Base-by-base conservation (phyloP, 1,140 invertebrate genomes). In the Scaptomyza montana region DNA sequence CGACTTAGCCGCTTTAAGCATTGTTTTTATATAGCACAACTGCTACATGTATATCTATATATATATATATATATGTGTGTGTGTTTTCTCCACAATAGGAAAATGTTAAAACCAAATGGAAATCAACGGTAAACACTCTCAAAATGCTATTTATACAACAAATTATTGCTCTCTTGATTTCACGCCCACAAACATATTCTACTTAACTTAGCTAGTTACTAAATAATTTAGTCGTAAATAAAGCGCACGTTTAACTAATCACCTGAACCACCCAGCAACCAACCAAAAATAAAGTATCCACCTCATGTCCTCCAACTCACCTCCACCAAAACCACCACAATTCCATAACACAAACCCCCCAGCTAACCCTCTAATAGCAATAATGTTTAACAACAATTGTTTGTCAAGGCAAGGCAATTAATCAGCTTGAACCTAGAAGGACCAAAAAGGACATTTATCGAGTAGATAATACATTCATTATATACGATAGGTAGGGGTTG, bases 31-130 rank as follows among this genome's bases (percentile, higher is more conserved):
- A n/a, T n/a, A n/a, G 16, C 46, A 25, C 16, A 16, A 16, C 46
- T 19, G 28, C 16, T 25, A 39, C 56, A 33, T 36, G 19, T 43
- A 60, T 19, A 62, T 19, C 43, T 56, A 13, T 30, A 28, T 62
- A 36, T 53, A 28, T 69, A 55, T 13, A 55, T 60, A n/a, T 53
- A 71, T 50, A 61, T 60, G n/a, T 82, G 50, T 82, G 50, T 86
- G 39, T 85, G 72, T 86, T 54, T 77, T 87, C 70, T 86, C 75
- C 78, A 70, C 57, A 80, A 74, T 91, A 91, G 90, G 90, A 91
- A 78, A 90, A 70, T 80, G 77, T 84, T 66, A 91, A 92, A 43
- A 69, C 90, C 71, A 91, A 89, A 85, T 92, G 90, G 90, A 91
- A 91, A 80, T 86, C 90, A 71, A 91, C 90, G 90, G 90, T 91